Conservation (phyloP, 2,888 invertebrate species). For the Parnassius smintheus region DNA sequence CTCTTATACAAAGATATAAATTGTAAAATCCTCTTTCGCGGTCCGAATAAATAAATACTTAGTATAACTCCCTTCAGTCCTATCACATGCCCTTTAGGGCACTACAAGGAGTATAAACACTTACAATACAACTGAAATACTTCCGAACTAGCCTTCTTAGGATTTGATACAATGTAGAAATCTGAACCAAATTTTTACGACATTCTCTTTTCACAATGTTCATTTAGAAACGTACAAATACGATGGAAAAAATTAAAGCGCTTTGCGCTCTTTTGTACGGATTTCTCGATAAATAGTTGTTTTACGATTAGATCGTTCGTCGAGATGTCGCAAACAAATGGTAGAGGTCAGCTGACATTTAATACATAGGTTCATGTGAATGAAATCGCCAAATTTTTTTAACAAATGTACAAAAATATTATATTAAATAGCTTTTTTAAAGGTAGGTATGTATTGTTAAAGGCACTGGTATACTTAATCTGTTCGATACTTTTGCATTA, state of each 20-base stretch:
- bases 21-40: constrained; percentile 76
- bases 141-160: constrained; percentile 59
- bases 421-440: constrained; percentile 65
- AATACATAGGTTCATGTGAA: constrained; percentile 39
- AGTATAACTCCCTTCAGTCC: constrained; percentile 62
- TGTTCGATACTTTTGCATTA: constrained; percentile 56
- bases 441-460: constrained; percentile 78
- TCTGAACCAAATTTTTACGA: constrained; percentile 29
- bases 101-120: constrained; percentile 54
- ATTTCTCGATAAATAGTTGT: constrained; percentile 33
- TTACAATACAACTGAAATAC: constrained; percentile 59
- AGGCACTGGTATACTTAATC: constrained; percentile 76
- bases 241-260: constrained; percentile 22
- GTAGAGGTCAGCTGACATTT: constrained; percentile 37
- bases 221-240: constrained; percentile 9
- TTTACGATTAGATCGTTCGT: constrained; percentile 32
- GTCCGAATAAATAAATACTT: constrained; percentile 79
- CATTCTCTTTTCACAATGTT: constrained; percentile 21
- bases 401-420: constrained; percentile 77
- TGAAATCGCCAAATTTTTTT: constrained; percentile 59
- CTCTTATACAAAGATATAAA: constrained; percentile 80
- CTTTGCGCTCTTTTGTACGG: constrained; percentile 28
- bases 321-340: constrained; percentile 34
- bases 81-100: constrained; percentile 67
- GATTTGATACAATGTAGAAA: constrained; percentile 43